These are phyloP conservation scores for Carterocephalus palaemon DNA, from an alignment of 2,888 invertebrate genomes.

Conservation along the genomic window DNA sequence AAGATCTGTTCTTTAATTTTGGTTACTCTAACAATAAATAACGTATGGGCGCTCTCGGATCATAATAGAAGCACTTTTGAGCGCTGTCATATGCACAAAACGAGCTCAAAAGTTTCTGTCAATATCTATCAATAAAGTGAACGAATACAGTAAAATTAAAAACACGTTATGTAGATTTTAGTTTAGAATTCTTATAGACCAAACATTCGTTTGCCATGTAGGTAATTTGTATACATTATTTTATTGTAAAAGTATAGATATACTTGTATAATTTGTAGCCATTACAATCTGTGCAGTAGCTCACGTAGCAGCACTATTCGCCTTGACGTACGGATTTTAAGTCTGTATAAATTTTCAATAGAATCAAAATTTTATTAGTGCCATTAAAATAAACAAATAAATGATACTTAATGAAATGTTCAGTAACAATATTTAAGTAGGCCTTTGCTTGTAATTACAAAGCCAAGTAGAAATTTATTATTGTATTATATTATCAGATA, in stretches of 20 bases:
- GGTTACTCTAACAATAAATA: background rate
- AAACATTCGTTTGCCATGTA: conserved; percentile 72
- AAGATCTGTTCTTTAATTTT: too few relatives aligned
- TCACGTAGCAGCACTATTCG: conserved; percentile 32
- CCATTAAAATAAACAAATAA: conserved; percentile 51
- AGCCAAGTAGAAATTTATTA: too few relatives aligned
- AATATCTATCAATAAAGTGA: conserved; percentile 2
- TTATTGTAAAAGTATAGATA: conserved; percentile 29
- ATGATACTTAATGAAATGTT: conserved; percentile 24
- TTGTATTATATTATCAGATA: too few relatives aligned
- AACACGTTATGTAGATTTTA: conserved; percentile 13
- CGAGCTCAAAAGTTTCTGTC: conserved; percentile 38
- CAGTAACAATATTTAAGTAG: too few relatives aligned
- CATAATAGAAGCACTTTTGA: too few relatives aligned
- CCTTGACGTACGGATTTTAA: conserved; percentile 34
- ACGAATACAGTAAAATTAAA: conserved; percentile 4
- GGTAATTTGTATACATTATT: conserved; percentile 55
- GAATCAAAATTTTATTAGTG: conserved; percentile 55
- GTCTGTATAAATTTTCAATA: conserved; percentile 35
- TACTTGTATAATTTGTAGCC: conserved; percentile 31
- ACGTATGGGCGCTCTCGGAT: too few relatives aligned
- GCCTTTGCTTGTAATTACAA: too few relatives aligned
- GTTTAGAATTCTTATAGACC: conserved; percentile 43
- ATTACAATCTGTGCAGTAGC: conserved; percentile 39
- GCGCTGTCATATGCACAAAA: conserved; percentile 46